Evolutionary conservation across 2,888 invertebrate species (phyloP).

Genomic region (Folsomia manolachei): DNA sequence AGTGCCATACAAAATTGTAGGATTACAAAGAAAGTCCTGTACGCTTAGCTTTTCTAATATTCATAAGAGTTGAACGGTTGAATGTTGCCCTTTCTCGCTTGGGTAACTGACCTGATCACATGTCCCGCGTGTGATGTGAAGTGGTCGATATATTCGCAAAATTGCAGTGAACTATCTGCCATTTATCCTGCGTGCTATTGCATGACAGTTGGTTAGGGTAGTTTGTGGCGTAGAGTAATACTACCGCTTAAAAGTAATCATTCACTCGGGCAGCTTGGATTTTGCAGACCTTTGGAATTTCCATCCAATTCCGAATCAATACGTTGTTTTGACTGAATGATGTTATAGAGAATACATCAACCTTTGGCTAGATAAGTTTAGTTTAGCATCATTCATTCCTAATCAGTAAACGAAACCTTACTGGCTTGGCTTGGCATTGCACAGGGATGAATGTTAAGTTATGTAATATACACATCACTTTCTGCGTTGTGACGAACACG

Average conservation of each 20-base stretch:
- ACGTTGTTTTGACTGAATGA: not conserved
- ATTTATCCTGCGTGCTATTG: too few species aligned
- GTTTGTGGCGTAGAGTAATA: too few species aligned
- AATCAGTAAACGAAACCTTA: too few species aligned
- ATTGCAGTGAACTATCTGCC: not conserved
- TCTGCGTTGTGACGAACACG: not conserved
- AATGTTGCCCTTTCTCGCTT: not conserved
- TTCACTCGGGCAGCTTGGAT: not conserved
- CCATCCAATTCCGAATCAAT: not conserved
- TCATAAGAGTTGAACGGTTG: too few species aligned
- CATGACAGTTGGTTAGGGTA: not conserved
- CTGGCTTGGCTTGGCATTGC: too few species aligned
- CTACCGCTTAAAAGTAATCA: too few species aligned
- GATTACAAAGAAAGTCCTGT: too few species aligned
- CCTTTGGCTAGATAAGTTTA: not conserved
- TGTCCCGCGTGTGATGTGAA: constrained; percentile 11
- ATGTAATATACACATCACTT: not conserved
- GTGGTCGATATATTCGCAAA: not conserved
- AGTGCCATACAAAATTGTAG: too few species aligned
- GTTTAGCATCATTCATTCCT: not conserved
- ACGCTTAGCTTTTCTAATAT: too few species aligned
- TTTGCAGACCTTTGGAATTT: not conserved
- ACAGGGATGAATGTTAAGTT: too few species aligned
- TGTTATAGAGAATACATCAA: not conserved
- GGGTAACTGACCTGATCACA: constrained; percentile 20